A percentile compares a stretch with the other conserved stretches of the same genome.
Conservation (phyloP, 2,797 vertebrate genomes). For the Falco cherrug region DNA sequence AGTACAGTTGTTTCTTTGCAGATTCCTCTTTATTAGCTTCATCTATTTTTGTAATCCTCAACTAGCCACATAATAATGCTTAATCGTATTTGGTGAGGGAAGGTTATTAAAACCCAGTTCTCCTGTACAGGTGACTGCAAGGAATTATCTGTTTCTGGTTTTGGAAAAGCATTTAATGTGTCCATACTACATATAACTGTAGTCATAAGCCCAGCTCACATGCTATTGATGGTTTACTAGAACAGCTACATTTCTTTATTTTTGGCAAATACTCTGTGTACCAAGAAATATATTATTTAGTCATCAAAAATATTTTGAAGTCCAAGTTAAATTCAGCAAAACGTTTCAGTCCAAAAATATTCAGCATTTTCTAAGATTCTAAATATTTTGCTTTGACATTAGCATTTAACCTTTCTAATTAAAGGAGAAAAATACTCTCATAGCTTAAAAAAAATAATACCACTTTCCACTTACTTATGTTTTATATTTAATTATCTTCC, state of each 20-base stretch:
- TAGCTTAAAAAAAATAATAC: neutral
- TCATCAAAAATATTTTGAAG: neutral
- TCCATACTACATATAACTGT: neutral
- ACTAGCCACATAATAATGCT: neutral
- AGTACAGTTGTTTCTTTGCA: neutral
- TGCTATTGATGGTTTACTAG: neutral
- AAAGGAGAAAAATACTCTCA: neutral
- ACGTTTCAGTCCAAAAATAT: neutral
- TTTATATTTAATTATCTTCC: neutral
- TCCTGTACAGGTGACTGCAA: neutral
- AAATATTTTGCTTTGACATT: conserved; percentile 1
- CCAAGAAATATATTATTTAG: neutral
- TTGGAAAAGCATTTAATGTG: neutral
- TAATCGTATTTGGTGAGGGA: neutral
- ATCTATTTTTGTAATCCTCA: neutral
- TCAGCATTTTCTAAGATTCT: neutral
- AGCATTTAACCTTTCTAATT: neutral
- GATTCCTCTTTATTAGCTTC: neutral
- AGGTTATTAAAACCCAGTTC: neutral
- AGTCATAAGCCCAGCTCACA: neutral
- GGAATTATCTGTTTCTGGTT: neutral
- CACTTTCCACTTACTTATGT: neutral
- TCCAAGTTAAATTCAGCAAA: neutral
- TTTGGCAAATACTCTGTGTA: neutral
- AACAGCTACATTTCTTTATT: neutral